Base-by-base conservation (phyloP, 2,797 vertebrate genomes). In the Uromys caudimaculatus region DNA sequence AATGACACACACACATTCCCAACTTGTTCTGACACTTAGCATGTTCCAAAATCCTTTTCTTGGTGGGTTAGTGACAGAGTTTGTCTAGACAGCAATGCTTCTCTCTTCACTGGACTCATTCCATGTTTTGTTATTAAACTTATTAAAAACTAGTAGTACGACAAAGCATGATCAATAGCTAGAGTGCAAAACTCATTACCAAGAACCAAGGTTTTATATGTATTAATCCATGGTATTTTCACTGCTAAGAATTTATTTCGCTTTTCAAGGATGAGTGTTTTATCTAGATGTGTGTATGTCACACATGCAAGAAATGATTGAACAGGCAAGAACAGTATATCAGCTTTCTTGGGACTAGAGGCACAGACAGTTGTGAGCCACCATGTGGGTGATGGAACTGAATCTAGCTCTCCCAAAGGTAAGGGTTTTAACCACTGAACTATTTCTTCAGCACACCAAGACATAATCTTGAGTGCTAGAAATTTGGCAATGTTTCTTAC, bases 21-120 rank as follows among this genome's bases (percentile, higher is more conserved):
- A 96, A 89, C 60, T 52, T 95, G 62, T 82, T 88, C 82, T 92
- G 60, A 95, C 56, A 93, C 50, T 90, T 82, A 35, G 19, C 89
- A 76, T 78, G 32, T 52, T 91, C 87, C 85, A 83, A 83, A 52
- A 83, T 94, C 85, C 54, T 79, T 92, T 94, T 93, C 27, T 86
- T 19, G 56, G 54, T 0, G 73, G 32, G 8, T 78, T 29, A 69
- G 27, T 60, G 60, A 69, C 77, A 50, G 76, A 75, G 21, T 86
- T 67, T 87, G 64, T 88, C 56, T 81, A 50, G 35, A 41, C 2
- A 47, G 6, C 82, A 47, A 75, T 71, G 92, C 50, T 95, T 69
- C 2, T 85, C 56, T n/a, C 60, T 67, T 50, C 62, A n/a, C 64
- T 93, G 75, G 9, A 71, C 1, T 21, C 47, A 84, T 95, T 58